A percentile compares a stretch with the other conserved stretches of the same genome.
These are phyloP conservation scores for Campoletis sonorensis DNA, from an alignment of 1,140 invertebrate species.

Conservation along the genomic window DNA sequence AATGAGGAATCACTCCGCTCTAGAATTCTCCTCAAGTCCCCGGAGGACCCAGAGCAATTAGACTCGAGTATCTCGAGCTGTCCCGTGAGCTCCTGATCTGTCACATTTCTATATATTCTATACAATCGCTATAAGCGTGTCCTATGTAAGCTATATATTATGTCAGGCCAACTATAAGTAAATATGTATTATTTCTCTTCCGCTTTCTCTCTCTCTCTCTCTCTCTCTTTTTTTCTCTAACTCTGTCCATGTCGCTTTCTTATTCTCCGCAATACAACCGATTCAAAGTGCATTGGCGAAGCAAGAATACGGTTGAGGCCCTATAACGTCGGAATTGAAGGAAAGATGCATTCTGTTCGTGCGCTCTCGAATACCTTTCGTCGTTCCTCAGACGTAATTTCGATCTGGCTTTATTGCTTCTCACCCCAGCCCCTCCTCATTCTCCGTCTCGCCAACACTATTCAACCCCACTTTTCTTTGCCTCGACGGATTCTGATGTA, in stretches of 20 bases:
- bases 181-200: neutral
- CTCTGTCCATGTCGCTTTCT: neutral
- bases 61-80: constrained; percentile 37
- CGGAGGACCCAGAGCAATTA: constrained; percentile 46
- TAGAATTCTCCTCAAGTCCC: constrained; percentile 30
- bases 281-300: neutral
- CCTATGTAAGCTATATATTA: neutral
- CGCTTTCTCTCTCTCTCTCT: neutral
- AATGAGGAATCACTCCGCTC: constrained; percentile 37
- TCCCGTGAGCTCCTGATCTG: constrained; percentile 20
- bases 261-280: constrained; percentile 21
- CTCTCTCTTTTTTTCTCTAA: no score
- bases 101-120: neutral
- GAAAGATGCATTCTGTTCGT: constrained; percentile 42
- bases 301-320: constrained; percentile 1
- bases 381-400: constrained; percentile 55
- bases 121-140: constrained; percentile 7
- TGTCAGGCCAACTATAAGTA: neutral
- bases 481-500: constrained; percentile 17
- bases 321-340: constrained; percentile 52
- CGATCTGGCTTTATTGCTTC: constrained; percentile 53
- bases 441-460: neutral
- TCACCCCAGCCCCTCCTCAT: neutral
- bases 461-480: neutral
- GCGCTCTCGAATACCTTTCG: constrained; percentile 48